These are phyloP conservation scores for Heterotis niloticus DNA, from an alignment of 2,113 vertebrate species.

Conservation along the genomic window DNA sequence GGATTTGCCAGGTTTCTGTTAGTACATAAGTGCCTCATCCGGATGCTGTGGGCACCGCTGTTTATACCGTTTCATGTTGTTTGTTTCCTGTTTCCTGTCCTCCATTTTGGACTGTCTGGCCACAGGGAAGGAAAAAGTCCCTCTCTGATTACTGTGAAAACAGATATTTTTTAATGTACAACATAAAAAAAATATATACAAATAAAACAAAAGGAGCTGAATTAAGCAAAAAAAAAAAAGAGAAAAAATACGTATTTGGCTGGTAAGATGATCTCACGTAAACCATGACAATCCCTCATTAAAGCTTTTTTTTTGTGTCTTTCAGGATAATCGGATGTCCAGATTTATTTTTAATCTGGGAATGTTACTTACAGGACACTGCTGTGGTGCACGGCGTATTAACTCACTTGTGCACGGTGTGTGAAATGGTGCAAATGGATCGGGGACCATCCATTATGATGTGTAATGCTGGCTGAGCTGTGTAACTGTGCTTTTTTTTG, in stretches of 20 bases:
- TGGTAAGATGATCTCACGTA: constrained; percentile 33
- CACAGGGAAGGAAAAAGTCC: background rate
- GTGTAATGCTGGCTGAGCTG: constrained; percentile 8
- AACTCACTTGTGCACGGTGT: constrained; percentile 27
- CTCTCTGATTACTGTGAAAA: background rate
- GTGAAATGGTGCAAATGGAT: constrained; percentile 1
- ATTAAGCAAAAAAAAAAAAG: background rate
- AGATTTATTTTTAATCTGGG: constrained; percentile 44
- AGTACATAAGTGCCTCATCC: background rate
- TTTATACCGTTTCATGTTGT: background rate
- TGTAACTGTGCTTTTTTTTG: background rate
- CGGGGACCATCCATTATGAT: constrained; percentile 31
- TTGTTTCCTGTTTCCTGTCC: background rate
- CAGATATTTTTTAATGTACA: constrained; percentile 8
- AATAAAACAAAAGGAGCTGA: background rate
- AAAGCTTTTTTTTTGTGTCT: constrained; percentile 36
- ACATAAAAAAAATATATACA: background rate
- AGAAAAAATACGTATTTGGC: constrained; percentile 26
- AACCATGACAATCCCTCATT: constrained; percentile 42
- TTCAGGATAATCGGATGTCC: constrained; percentile 39
- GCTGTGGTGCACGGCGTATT: constrained; percentile 24
- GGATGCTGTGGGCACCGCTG: background rate
- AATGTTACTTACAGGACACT: constrained; percentile 32
- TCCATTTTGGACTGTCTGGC: background rate
- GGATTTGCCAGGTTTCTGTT: background rate